Evolutionary conservation across 2,113 vertebrate genomes (phyloP), one percentile per base, ranked within the genome.

Genomic region (Arenaria interpres): DNA sequence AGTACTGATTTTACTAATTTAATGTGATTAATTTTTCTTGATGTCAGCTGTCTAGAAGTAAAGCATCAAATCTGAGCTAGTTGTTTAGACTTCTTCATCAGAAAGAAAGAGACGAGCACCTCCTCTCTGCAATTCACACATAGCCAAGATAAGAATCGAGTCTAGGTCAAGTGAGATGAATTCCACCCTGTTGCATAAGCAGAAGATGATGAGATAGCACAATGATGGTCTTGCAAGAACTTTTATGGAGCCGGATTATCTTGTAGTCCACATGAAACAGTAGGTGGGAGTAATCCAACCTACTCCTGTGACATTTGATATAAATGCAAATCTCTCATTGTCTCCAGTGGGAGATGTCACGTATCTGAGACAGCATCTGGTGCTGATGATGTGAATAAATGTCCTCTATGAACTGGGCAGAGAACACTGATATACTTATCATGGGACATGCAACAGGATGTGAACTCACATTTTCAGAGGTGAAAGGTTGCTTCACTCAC

Each of bases 401-500:
- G 89, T 82, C 28, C 86, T 63, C 21, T 67, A 35, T 75, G 79
- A 93, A 87, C 85, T 57, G 74, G 87, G 78, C 74, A 95, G 92
- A 90, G 67, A 91, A 66, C 77, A 85, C 30, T 0, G 0, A 18
- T 84, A 50, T 45, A 4, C 0, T 51, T 91, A 15, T 75, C 90
- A 73, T 7, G 48, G 91, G 54, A 85, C 51, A 27, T 50, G 46
- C 53, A 69, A 22, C 79, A 94, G 96, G 93, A 95, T 81, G 32
- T 86, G 84, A 94, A 86, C 48, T 96, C 93, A 90, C 43, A 62
- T 75, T 97, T 82, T 86, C 18, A 59, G 80, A 68, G 77, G 39
- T 84, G 82, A 93, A 95, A 90, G 90, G 75, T 68, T 45, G 33
- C 66, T 84, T 85, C 71, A 56, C 32, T 95, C 62, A 51, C 39